Base-by-base conservation (phyloP, 2,888 invertebrate genomes). In the Drosophila macrospina region DNA sequence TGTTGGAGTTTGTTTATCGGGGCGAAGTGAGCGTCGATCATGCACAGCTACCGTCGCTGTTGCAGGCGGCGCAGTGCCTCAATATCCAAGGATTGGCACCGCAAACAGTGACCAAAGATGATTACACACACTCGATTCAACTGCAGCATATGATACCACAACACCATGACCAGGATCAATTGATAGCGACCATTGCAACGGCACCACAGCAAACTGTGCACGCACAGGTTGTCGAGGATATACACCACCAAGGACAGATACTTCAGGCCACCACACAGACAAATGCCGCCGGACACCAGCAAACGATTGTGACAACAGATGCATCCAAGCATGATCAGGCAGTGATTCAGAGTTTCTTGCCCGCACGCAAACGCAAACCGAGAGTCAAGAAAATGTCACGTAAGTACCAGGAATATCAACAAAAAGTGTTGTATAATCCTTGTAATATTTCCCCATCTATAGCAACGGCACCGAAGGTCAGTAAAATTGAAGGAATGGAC, bases 1-100 rank as follows among this genome's bases (percentile, higher is more conserved):
- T 94, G 52, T 89, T 94, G 47, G 94, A 94, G 89, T 94, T 94
- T 90, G 94, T 94, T 44, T 94, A 94, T 80, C 93, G 94, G 42
- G 94, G 94, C 48, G 94, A 94, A 92, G 94, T 94, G 26, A 94
- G 94, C 75, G 94, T 94, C 24, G 94, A 94, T 87, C 94, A 94
- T 66, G 93, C 93, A 48, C 94, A 94, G 81, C 89, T 94, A 62
- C 94, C 94, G 24, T 94, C 94, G 41, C 90, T 94, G 30, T 90
- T 94, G 56, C 94, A 94, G 90, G 94, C 94, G 10, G 94, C 94
- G 5, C 94, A 94, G 74, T 94, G 94, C 79, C 91, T 94, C 57
- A 94, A 94, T 78, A 94, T 94, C 71, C 94, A 94, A 88, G 94
- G 94, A 28, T 88, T 94, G 70, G 93, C 94, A 7, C 94, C 94